Percentiles rank a stretch among this genome's conserved stretches.
These are phyloP conservation scores for Eospalax fontanierii DNA, from an alignment of 2,797 vertebrate species.

Conservation along the genomic window DNA sequence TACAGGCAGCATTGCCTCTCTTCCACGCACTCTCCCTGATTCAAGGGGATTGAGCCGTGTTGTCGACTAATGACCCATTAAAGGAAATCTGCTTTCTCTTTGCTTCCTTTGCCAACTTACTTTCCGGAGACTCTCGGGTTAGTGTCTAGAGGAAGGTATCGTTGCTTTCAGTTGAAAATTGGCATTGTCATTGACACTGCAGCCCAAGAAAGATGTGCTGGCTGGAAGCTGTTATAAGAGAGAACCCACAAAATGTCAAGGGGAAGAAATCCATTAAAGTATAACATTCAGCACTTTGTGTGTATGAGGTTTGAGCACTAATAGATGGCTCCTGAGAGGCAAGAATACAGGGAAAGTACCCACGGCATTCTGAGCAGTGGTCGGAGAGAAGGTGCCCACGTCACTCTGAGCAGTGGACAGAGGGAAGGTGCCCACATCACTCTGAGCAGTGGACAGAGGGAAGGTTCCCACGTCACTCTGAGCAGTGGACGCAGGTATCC, in stretches of 20 bases:
- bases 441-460: too few relatives aligned
- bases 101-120: background rate
- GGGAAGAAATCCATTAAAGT: accelerated
- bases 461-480: background rate
- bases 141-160: background rate
- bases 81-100: background rate
- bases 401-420: too few relatives aligned
- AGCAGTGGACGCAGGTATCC: too few relatives aligned
- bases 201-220: background rate
- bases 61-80: background rate
- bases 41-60: too few relatives aligned
- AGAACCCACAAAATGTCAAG: accelerated
- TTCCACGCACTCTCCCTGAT: too few relatives aligned
- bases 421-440: background rate
- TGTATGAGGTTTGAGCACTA: background rate
- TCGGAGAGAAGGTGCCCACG: too few relatives aligned
- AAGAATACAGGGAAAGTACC: accelerated
- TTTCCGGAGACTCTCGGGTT: background rate
- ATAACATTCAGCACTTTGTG: accelerated
- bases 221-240: background rate
- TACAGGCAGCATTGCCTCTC: too few relatives aligned
- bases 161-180: accelerated
- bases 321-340: background rate
- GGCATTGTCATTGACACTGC: accelerated
- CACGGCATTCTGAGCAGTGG: too few relatives aligned